These are phyloP conservation scores for Catalaphyllia jardinei DNA, from an alignment of 64 coral and sea anemone genomes.

Conservation along the genomic window DNA sequence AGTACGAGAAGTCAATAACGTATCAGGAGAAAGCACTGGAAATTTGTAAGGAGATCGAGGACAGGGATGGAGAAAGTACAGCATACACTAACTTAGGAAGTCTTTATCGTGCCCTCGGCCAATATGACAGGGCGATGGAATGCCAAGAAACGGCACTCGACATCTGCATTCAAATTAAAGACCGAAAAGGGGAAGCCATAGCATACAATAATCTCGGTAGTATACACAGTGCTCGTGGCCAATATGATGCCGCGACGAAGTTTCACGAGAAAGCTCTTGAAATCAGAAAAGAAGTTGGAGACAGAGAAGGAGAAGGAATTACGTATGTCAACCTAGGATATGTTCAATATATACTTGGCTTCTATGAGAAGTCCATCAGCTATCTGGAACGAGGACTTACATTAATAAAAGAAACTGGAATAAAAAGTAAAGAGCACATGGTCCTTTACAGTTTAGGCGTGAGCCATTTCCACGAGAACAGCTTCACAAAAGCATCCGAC, in stretches of 20 bases:
- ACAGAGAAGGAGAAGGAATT: not conserved
- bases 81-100: not conserved
- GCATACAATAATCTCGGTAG: not conserved
- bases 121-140: not conserved
- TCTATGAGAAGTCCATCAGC: not conserved
- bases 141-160: constrained; percentile 19
- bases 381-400: not conserved
- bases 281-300: not conserved
- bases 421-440: not conserved
- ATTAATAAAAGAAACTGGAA: not conserved
- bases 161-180: not conserved
- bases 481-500: not conserved
- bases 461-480: not conserved
- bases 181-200: not conserved
- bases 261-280: not conserved
- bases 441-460: not conserved
- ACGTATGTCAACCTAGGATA: not conserved
- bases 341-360: not conserved
- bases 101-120: not conserved
- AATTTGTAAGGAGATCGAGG: not conserved
- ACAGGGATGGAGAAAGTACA: not conserved
- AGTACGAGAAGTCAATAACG: constrained; percentile 1
- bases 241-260: not conserved
- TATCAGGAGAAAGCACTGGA: not conserved
- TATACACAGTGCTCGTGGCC: not conserved